Evolutionary conservation across 1,140 invertebrate species (phyloP).

Genomic region (Heliconius hermathena): DNA sequence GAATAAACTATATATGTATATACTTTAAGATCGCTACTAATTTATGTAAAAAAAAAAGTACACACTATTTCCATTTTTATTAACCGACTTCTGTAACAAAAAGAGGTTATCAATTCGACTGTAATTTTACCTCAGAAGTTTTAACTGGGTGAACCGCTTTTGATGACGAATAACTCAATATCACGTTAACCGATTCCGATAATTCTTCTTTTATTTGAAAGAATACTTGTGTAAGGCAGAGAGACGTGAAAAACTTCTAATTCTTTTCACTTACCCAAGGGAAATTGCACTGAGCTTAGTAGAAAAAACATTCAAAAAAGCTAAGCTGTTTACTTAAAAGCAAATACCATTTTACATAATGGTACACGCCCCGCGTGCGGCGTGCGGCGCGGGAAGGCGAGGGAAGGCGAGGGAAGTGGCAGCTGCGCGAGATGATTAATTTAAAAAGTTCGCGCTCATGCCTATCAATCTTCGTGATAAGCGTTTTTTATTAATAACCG

Average conservation of each 20-base stretch:
- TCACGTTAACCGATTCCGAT: too few species aligned
- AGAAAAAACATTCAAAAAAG: background rate
- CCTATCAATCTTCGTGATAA: constrained; percentile 40
- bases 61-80: too few species aligned
- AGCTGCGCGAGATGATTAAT: constrained; percentile 45
- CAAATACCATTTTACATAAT: constrained; percentile 12
- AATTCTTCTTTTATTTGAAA: too few species aligned
- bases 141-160: too few species aligned
- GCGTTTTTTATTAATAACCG: constrained; percentile 26
- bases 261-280: background rate
- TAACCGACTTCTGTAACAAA: too few species aligned
- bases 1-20: too few species aligned
- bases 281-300: background rate
- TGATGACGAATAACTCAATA: too few species aligned
- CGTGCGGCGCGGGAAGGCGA: too few species aligned
- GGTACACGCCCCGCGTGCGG: constrained; percentile 12
- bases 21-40: too few species aligned
- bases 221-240: background rate
- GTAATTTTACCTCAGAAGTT: too few species aligned
- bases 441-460: constrained; percentile 41
- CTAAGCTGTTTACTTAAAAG: constrained; percentile 14
- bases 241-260: background rate
- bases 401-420: constrained; percentile 19
- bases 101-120: too few species aligned
- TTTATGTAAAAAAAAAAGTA: too few species aligned